These are phyloP conservation scores for Microcebus griseorufus DNA, from an alignment of 2,113 vertebrate species.

Conservation along the genomic window DNA sequence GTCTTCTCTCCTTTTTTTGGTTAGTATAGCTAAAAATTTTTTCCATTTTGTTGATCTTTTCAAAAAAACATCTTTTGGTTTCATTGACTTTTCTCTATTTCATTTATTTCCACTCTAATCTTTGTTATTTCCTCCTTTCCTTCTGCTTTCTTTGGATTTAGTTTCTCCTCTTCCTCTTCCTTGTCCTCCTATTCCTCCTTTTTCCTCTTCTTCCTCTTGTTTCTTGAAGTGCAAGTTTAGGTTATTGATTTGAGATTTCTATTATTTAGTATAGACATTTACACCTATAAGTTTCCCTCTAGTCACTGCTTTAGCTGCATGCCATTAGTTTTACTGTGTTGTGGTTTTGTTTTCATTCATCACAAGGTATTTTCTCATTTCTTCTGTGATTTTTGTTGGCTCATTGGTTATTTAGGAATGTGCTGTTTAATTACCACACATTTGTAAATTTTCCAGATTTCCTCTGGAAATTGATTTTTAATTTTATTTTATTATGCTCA, in stretches of 20 bases:
- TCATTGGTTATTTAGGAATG: neutral
- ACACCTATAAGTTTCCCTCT: neutral
- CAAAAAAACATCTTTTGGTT: neutral
- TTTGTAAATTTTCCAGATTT: neutral
- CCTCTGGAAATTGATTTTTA: neutral
- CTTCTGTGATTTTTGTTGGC: neutral
- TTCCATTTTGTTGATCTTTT: neutral
- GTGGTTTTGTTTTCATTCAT: neutral
- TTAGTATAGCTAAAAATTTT: neutral
- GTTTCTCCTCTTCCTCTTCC: neutral
- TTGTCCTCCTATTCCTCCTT: neutral
- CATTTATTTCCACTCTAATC: neutral
- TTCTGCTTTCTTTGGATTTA: neutral
- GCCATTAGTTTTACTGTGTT: neutral
- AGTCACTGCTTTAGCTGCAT: neutral
- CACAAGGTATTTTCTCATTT: neutral
- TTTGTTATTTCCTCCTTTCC: neutral
- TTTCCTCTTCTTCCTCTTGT: too few species aligned
- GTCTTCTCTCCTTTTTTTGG: neutral
- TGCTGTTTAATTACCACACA: neutral
- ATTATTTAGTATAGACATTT: neutral
- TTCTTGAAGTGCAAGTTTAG: neutral
- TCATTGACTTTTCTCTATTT: neutral
- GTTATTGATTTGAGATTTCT: neutral
- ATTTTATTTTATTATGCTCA: neutral